Evolutionary conservation across 2,888 invertebrate species (phyloP), one percentile per base, ranked within the genome.

Genomic region (Trichogramma evanescens): DNA sequence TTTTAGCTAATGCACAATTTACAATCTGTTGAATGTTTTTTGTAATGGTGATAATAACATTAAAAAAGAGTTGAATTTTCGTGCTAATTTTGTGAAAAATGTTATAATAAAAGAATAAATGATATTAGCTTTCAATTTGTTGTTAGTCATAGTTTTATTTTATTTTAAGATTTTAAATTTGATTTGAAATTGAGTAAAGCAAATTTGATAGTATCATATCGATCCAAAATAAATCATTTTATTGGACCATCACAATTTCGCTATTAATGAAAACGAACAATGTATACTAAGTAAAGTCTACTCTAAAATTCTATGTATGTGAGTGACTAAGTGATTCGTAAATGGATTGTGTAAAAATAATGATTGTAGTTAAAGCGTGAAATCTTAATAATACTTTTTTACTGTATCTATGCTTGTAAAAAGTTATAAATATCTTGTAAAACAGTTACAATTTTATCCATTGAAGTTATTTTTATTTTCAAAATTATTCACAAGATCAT

Each of bases 401-500:
- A 45, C 49, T 56, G 55, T 44, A 43, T 39, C 26, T 48, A 13
- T 48, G 26, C 51, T 46, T 50, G 13, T 5, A 39, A 51, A 43
- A 50, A 60, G 48, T 50, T 45, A 50, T 49, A 43, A 50, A 50
- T 51, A 46, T 38, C 13, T 58, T 56, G 56, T 13, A 59, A 64
- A 64, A 52, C 50, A 64, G 62, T 61, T 55, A 57, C 56, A 64
- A 50, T 59, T 26, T 26, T 8, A 57, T 64, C 51, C 58, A 61
- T 62, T 60, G 59, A 58, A 60, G 62, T 64, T 58, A 64, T 60
- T 64, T 64, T 64, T 64, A 64, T 64, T 64, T 64, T 64, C 62
- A 62, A 64, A 64, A 64, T 64, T 64, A 64, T 64, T 64, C 64
- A 64, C 64, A 64, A 62, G 64, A 62, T 64, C 62, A 62, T 64